These are phyloP conservation scores for Therioaphis trifolii DNA, from an alignment of 2,888 invertebrate species.

Conservation along the genomic window DNA sequence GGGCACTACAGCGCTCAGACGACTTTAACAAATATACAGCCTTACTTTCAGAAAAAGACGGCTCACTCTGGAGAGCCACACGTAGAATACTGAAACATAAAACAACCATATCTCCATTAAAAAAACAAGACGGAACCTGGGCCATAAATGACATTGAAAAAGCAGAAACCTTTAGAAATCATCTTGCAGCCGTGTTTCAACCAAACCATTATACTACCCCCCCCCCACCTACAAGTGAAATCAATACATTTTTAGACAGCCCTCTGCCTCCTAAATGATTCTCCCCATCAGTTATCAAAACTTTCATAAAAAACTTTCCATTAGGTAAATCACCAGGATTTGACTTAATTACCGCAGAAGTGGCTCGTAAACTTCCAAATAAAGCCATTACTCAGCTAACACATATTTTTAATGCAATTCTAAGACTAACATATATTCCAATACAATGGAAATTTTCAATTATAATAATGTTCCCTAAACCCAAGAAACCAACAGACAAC, in stretches of 20 bases:
- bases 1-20: neutral
- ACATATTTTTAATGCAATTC: neutral
- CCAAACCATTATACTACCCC: neutral
- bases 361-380: neutral
- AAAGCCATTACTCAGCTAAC: slow-evolving; percentile 7
- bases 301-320: no score
- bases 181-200: neutral
- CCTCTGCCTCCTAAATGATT: no score
- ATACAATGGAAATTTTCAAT: slow-evolving; percentile 22
- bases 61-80: neutral
- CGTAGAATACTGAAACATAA: neutral
- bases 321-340: neutral
- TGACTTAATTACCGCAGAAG: neutral
- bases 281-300: no score
- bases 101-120: neutral
- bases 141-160: neutral
- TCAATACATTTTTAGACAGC: no score
- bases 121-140: neutral
- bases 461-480: slow-evolving; percentile 18
- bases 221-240: no score
- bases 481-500: neutral
- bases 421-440: neutral
- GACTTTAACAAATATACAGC: neutral
- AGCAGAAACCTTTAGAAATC: neutral
- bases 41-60: neutral